These are phyloP conservation scores for Eubasilissa regina DNA, from an alignment of 1,140 invertebrate species.

Conservation along the genomic window DNA sequence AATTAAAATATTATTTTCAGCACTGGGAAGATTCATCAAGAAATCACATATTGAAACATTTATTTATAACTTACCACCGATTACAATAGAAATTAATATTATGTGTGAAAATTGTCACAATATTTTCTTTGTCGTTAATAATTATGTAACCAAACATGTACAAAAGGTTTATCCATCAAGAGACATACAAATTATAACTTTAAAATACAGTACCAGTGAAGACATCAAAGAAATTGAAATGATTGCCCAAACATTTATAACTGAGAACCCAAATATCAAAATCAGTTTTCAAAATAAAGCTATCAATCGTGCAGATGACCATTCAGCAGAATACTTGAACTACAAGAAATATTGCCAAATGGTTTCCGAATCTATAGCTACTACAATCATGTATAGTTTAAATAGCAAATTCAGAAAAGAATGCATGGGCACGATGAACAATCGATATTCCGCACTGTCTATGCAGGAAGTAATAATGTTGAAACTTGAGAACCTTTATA, in stretches of 20 bases:
- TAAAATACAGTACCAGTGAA: slow-evolving; percentile 1
- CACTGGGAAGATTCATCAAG: not conserved
- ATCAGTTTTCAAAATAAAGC: slow-evolving; percentile 1
- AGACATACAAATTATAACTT: not conserved
- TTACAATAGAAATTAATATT: slow-evolving; percentile 11
- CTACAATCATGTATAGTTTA: slow-evolving; percentile 48
- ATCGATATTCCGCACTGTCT: slow-evolving; percentile 10
- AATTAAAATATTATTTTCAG: slow-evolving; percentile 33
- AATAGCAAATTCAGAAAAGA: slow-evolving; percentile 47
- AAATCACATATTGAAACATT: slow-evolving; percentile 28
- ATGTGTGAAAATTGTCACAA: not conserved
- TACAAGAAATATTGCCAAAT: slow-evolving; percentile 44
- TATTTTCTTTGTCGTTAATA: slow-evolving; percentile 11
- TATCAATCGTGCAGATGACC: not conserved
- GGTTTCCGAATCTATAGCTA: slow-evolving; percentile 49
- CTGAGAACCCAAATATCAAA: slow-evolving; percentile 4
- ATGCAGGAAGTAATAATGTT: slow-evolving; percentile 43
- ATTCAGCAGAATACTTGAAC: not conserved
- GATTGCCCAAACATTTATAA: not conserved
- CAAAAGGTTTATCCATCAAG: not conserved
- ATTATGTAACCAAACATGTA: slow-evolving; percentile 5
- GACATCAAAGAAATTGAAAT: slow-evolving; percentile 1
- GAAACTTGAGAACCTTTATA: slow-evolving; percentile 45
- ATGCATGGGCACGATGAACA: slow-evolving; percentile 43
- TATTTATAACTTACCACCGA: slow-evolving; percentile 7